Evolutionary conservation across 2,113 vertebrate genomes (phyloP).

Genomic region (Elephantulus edwardii): DNA sequence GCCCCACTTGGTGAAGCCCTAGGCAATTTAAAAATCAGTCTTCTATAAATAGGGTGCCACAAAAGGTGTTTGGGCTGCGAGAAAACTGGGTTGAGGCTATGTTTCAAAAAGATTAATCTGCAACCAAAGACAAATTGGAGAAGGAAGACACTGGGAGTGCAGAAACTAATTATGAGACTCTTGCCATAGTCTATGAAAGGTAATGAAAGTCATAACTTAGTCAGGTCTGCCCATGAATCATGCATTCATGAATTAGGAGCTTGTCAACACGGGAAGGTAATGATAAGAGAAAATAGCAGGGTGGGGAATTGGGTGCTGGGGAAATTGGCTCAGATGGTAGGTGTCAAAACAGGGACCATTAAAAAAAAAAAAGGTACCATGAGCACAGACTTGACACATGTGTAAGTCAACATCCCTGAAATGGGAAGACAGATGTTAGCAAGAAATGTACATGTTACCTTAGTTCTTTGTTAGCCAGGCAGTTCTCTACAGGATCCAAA

Average conservation of each 20-base stretch:
- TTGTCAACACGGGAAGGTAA: not conserved
- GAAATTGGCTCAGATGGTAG: not conserved
- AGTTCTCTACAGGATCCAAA: not conserved
- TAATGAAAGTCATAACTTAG: slow-evolving; percentile 25
- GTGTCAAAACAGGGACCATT: too few relatives aligned
- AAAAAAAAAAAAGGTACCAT: not conserved
- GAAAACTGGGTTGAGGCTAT: slow-evolving; percentile 30
- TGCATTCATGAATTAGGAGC: not conserved
- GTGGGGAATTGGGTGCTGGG: not conserved
- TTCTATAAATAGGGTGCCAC: slow-evolving; percentile 40
- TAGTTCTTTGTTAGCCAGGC: not conserved
- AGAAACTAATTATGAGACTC: slow-evolving; percentile 39
- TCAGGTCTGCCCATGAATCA: not conserved
- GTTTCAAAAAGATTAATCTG: slow-evolving; percentile 59
- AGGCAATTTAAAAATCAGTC: not conserved
- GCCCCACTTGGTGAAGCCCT: not conserved
- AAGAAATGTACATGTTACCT: not conserved
- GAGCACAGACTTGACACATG: not conserved
- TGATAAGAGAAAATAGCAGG: not conserved
- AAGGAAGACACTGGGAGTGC: slow-evolving; percentile 35
- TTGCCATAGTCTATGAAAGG: slow-evolving; percentile 12
- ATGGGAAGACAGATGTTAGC: not conserved
- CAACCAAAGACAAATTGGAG: slow-evolving; percentile 57
- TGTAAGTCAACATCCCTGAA: not conserved
- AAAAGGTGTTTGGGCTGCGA: slow-evolving; percentile 10